Percentiles rank a stretch among this genome's conserved stretches.
phyloP scores from a whole-genome alignment of 2,888 invertebrate species.

The Zonitis immaculata region DNA sequence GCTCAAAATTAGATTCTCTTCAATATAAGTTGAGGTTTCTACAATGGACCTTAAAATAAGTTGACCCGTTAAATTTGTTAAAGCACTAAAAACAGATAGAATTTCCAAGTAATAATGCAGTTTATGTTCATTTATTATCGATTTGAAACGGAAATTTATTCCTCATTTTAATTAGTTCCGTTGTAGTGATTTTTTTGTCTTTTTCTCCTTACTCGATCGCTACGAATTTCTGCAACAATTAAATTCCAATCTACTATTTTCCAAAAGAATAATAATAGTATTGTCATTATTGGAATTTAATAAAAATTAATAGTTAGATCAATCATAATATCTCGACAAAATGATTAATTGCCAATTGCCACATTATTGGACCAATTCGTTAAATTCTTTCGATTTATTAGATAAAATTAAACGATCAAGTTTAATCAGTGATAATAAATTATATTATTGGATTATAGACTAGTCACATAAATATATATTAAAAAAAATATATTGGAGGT shows the following conservation, averaged over 20 bases:
- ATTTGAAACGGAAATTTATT: too few species aligned
- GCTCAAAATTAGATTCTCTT: constrained; percentile 5
- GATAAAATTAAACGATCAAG: constrained; percentile 9
- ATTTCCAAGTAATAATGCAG: too few species aligned
- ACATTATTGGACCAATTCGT: neutral
- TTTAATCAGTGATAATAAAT: constrained; percentile 16
- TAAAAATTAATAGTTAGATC: neutral
- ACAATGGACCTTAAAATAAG: constrained; percentile 14
- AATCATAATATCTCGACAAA: neutral
- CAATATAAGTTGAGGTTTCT: constrained; percentile 9
- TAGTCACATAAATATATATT: neutral
- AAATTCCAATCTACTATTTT: too few species aligned
- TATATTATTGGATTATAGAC: constrained; percentile 9
- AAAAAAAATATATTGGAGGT: too few species aligned
- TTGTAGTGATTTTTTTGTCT: neutral
- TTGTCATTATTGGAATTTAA: too few species aligned
- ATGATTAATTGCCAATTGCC: neutral
- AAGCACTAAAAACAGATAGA: constrained; percentile 28
- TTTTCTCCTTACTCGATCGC: too few species aligned
- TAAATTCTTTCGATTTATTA: neutral
- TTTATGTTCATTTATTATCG: neutral
- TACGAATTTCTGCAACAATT: too few species aligned
- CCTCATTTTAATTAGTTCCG: too few species aligned
- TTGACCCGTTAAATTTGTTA: constrained; percentile 26
- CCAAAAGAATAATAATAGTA: too few species aligned